A percentile compares a stretch with the other conserved stretches of the same genome.
Evolutionary conservation across 2,113 vertebrate genomes (phyloP).

Genomic region (Taurulus bubalis): DNA sequence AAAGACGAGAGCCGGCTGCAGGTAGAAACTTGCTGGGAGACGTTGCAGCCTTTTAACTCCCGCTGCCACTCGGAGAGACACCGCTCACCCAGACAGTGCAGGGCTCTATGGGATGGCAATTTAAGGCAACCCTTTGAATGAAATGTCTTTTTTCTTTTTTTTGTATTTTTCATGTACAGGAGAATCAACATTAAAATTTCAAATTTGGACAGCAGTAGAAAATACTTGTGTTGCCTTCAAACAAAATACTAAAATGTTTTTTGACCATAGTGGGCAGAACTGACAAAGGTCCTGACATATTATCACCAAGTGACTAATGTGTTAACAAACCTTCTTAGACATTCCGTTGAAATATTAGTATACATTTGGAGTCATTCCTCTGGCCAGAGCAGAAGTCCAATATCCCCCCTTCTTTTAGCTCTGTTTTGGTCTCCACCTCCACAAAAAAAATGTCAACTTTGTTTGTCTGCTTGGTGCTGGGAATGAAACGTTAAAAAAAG

Average conservation of each 20-base stretch:
- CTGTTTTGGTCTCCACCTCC: slow-evolving; percentile 4
- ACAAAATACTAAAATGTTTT: background rate
- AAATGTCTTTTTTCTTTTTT: background rate
- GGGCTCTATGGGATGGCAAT: slow-evolving; percentile 10
- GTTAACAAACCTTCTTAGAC: background rate
- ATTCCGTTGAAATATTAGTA: no score
- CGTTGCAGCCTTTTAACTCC: slow-evolving; percentile 78
- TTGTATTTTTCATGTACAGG: background rate
- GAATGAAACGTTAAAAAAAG: background rate
- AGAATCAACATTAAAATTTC: slow-evolving; percentile 1
- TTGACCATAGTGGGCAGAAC: background rate
- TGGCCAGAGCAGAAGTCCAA: background rate
- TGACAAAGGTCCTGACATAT: background rate
- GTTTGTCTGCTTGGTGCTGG: background rate
- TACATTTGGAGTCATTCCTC: background rate
- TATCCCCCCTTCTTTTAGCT: background rate
- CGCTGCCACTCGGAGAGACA: slow-evolving; percentile 52
- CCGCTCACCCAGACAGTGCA: background rate
- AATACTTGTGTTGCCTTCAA: background rate
- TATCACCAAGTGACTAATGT: background rate
- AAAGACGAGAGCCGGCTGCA: slow-evolving; percentile 49
- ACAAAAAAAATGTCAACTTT: background rate
- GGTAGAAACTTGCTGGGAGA: slow-evolving; percentile 72
- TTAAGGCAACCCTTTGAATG: background rate
- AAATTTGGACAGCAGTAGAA: background rate